Conservation (phyloP, 2,888 invertebrate genomes). For the Cacoxenus indagator region DNA sequence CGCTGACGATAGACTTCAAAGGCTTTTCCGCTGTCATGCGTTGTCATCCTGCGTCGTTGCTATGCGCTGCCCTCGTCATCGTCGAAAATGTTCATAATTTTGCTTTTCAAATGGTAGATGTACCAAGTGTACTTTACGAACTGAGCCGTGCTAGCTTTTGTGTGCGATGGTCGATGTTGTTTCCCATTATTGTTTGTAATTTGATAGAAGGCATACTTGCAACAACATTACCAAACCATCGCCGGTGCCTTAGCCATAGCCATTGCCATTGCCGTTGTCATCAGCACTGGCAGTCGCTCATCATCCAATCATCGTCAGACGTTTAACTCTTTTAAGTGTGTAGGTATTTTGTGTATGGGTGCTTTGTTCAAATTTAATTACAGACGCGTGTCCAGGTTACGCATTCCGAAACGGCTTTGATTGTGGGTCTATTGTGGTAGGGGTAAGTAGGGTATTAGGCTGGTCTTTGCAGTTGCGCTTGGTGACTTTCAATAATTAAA, state of each 20-base stretch:
- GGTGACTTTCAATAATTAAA: constrained; percentile 1
- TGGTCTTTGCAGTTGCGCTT: background rate
- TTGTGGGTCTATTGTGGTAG: background rate
- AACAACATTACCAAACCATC: background rate
- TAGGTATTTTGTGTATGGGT: constrained; percentile 9
- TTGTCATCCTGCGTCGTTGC: too few species aligned
- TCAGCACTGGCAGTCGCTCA: background rate
- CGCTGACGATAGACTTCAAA: constrained; percentile 1
- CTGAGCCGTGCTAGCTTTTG: background rate
- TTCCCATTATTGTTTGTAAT: constrained; percentile 22
- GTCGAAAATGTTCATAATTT: constrained; percentile 14
- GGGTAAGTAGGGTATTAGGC: background rate
- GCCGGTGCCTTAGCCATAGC: background rate
- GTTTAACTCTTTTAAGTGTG: constrained; percentile 13
- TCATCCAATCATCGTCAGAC: constrained; percentile 20
- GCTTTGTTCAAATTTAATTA: constrained; percentile 13
- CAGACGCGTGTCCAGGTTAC: constrained; percentile 1
- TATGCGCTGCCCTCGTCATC: background rate
- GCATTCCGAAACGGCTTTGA: background rate
- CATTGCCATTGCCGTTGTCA: background rate
- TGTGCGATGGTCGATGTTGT: constrained; percentile 7
- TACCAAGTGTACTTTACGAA: background rate
- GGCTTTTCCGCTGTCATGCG: background rate
- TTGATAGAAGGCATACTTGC: constrained; percentile 18
- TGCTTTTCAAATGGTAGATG: background rate